phyloP scores from a whole-genome alignment of 2,888 invertebrate species.

The Apoda limacodes region DNA sequence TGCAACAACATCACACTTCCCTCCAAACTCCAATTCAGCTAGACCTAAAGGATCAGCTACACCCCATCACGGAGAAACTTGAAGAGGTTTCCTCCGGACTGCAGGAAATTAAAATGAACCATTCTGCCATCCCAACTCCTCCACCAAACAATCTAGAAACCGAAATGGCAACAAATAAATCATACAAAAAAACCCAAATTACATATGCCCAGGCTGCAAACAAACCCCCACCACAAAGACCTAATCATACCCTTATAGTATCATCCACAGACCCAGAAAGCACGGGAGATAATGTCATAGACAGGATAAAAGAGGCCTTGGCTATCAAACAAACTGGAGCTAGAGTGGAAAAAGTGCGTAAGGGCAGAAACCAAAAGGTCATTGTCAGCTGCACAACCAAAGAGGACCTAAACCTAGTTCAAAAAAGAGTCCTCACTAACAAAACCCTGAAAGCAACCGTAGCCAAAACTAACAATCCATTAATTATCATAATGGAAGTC shows the following conservation, averaged over 20 bases:
- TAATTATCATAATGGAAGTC: conserved; percentile 9
- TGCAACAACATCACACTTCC: no score
- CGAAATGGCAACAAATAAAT: no score
- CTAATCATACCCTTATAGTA: conserved; percentile 6
- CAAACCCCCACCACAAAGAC: no score
- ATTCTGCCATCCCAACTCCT: no score
- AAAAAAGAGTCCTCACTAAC: not conserved
- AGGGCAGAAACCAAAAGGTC: conserved; percentile 8
- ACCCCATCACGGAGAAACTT: no score
- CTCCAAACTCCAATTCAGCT: no score
- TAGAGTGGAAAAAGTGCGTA: conserved; percentile 4
- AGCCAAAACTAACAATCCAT: conserved; percentile 7
- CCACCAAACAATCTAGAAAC: no score
- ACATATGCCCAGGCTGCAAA: no score
- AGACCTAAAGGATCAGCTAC: no score
- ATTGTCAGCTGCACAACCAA: conserved; percentile 5
- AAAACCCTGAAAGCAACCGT: conserved; percentile 6
- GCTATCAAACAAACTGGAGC: conserved; percentile 2
- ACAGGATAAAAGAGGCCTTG: conserved; percentile 2
- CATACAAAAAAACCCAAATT: no score
- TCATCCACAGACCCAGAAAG: conserved; percentile 1
- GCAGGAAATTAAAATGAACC: no score
- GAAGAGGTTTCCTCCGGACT: no score
- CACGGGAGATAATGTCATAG: conserved; percentile 4
- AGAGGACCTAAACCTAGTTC: conserved; percentile 2